These are phyloP conservation scores for Catagonus wagneri DNA, from an alignment of 2,113 vertebrate genomes.

Conservation along the genomic window DNA sequence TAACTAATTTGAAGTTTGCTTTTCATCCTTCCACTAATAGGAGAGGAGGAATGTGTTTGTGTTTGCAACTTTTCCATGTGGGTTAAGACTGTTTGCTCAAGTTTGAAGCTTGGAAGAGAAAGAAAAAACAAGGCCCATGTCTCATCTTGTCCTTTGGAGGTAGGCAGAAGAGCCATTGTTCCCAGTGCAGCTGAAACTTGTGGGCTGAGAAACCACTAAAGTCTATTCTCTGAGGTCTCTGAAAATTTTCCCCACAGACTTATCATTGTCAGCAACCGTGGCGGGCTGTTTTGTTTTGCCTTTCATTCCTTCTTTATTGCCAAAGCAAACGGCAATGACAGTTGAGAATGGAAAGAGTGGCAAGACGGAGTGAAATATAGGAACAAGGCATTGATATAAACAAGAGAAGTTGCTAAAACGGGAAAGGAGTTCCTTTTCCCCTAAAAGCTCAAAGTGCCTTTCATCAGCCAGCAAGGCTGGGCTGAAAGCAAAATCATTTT, in stretches of 20 bases:
- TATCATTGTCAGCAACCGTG: conserved; percentile 52
- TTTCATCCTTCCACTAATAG: conserved; percentile 79
- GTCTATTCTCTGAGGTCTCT: conserved; percentile 64
- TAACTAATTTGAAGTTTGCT: conserved; percentile 81
- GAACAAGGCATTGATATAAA: conserved; percentile 26
- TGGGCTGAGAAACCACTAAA: conserved; percentile 64
- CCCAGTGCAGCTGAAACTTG: conserved; percentile 56
- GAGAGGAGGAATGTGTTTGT: conserved; percentile 82
- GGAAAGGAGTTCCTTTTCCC: conserved; percentile 37
- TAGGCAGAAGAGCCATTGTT: conserved; percentile 70
- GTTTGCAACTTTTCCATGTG: conserved; percentile 83
- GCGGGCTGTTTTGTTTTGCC: conserved; percentile 49
- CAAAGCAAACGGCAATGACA: conserved; percentile 61
- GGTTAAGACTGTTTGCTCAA: conserved; percentile 82
- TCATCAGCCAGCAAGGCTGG: conserved; percentile 19
- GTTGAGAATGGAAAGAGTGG: conserved; percentile 66
- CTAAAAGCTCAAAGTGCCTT: background rate
- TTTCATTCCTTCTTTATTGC: conserved; percentile 72
- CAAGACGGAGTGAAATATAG: conserved; percentile 40
- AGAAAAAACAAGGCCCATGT: conserved; percentile 67
- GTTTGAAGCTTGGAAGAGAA: conserved; percentile 74
- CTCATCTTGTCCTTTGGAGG: conserved; percentile 77
- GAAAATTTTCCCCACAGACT: conserved; percentile 65
- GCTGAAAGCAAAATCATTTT: conserved; percentile 1
- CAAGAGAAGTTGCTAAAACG: conserved; percentile 35